Evolutionary conservation across 2,797 vertebrate species (phyloP), one percentile per base, ranked within the genome.

Genomic region (Epinephelus coioides): DNA sequence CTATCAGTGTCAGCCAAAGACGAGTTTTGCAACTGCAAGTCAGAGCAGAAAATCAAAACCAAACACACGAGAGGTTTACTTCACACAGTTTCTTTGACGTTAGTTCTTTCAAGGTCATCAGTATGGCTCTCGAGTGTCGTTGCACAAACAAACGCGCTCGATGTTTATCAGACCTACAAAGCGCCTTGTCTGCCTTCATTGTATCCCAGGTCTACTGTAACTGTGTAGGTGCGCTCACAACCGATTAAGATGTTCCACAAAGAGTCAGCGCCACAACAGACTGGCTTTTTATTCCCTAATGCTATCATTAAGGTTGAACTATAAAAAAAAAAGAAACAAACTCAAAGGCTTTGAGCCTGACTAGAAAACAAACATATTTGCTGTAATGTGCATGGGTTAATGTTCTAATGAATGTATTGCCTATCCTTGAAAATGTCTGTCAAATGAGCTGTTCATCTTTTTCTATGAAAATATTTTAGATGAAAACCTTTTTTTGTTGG

Each of bases 1-100:
- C 87, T 80, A 79, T 93, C 89, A 88, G 67, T 73, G 50, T 70
- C 40, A 81, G 88, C 93, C 92, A 93, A 94, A 95, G 90, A 92
- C 23, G 7, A 53, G 75, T 85, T 86, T 87, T 84, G 66, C 70
- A 66, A 27, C 75, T 44, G 70, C 75, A 73, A 70, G 23, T 74
- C 56, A 3, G 34, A 82, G 66, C 70, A 62, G 62, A 62, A 78
- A 50, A 55, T 55, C 34, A 18, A 19, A 86, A 67, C 23, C 56
- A 73, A 77, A 81, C 73, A 21, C 25, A 47, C 8, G 12, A 49
- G 46, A 44, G 72, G 50, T 83, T 73, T 43, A 76, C 57, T 72
- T 71, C 54, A 62, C 49, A 6, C 23, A 19, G 25, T 78, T 84
- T 81, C 40, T 75, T 69, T 62, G 25, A 71, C 14, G 6, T 70